Base-by-base conservation (phyloP, 2,797 vertebrate genomes). In the Galagoides demidoff region DNA sequence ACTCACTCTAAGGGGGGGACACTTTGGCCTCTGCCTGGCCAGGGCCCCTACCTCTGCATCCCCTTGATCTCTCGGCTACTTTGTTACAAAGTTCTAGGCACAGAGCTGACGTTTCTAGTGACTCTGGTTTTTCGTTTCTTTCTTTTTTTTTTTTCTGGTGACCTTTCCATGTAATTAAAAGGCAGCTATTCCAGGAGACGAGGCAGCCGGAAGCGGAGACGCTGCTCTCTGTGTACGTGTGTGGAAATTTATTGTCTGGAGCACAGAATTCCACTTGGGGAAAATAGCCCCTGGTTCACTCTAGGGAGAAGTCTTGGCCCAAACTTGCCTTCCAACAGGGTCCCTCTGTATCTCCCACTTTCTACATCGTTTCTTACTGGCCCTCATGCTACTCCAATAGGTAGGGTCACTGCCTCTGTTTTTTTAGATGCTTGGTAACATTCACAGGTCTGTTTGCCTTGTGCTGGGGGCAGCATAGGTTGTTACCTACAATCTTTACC, bases 101-200 rank as follows among this genome's bases (percentile, higher is more conserved):
- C 0, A 0, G 43, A 82, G 84, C 43, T 31, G 87, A 92, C 93
- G 83, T 74, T 91, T 81, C 85, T 85, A 87, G 78, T 4, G 3
- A 83, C 73, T 71, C 70, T 4, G 79, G 55, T 76, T 88, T 90
- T 66, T 90, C 9, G 0, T n/a, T 83, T 85, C 89, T 86, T 37
- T 71, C 25, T 82, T 55, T 81, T 52, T 82, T 55, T 81, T 52
- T 61, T 83, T 92, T 5, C 90, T 81, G 94, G 94, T 95, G 95
- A 96, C 96, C 96, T 96, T 97, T 97, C 92, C 43, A 2, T 88
- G 96, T 97, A 96, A 97, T 96, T 96, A 96, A 97, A 96, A 97
- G 92, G 88, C 94, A 92, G 95, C 95, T 92, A 85, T 93, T 97
- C 92, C 90, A 93, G 96, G 95, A 96, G 96, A 17, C 6, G 34